A percentile compares a stretch with the other conserved stretches of the same genome.
Conservation (phyloP, 2,888 invertebrate genomes). For the Leucophora obtusa region DNA sequence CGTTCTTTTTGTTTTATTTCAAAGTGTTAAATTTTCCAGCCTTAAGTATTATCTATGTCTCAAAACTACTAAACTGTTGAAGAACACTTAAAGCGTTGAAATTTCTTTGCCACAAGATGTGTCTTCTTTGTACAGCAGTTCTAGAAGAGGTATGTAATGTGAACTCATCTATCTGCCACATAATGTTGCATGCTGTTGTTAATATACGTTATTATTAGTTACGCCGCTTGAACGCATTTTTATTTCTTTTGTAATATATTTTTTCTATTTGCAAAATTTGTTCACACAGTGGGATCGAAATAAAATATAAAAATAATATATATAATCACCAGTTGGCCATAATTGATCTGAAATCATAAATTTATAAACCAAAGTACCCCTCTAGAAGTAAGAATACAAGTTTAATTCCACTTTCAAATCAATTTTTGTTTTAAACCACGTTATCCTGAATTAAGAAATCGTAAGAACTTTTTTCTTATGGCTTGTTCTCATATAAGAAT, state of each 20-base stretch:
- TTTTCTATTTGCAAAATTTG: too few relatives aligned
- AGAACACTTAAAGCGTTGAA: not conserved
- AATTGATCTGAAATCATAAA: too few relatives aligned
- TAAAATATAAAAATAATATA: too few relatives aligned
- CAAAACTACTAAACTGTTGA: not conserved
- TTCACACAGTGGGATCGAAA: too few relatives aligned
- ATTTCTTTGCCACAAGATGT: not conserved
- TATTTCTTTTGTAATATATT: not conserved
- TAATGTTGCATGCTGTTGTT: not conserved
- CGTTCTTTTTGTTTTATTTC: not conserved
- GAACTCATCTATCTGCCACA: not conserved
- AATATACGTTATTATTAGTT: not conserved
- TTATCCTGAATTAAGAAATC: too few relatives aligned
- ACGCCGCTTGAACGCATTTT: constrained; percentile 4
- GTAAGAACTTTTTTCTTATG: too few relatives aligned
- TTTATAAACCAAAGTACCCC: too few relatives aligned
- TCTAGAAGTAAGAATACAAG: too few relatives aligned
- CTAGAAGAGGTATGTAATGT: not conserved
- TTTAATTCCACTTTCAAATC: too few relatives aligned
- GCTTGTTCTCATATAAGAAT: too few relatives aligned
- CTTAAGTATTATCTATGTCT: not conserved
- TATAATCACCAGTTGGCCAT: too few relatives aligned
- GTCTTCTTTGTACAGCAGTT: not conserved
- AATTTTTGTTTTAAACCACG: too few relatives aligned
- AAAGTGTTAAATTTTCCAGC: not conserved